Evolutionary conservation across 2,113 vertebrate species (phyloP).

Genomic region (Gnathonemus longibarbis): DNA sequence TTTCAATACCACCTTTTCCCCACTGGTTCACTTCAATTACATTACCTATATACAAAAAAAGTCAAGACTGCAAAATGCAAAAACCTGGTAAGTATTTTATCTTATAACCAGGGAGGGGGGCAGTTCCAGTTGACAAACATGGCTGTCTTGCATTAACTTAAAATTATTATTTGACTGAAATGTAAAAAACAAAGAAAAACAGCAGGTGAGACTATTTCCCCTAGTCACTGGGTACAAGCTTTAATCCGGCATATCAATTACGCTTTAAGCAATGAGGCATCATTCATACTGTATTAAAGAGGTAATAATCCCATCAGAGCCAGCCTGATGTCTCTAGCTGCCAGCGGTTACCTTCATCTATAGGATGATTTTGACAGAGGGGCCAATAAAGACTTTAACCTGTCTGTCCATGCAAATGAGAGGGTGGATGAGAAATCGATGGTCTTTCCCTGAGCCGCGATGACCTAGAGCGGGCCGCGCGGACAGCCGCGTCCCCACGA

Average conservation of each 20-base stretch:
- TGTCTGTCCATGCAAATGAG: neutral
- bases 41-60: neutral
- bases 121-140: neutral
- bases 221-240: neutral
- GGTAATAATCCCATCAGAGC: neutral
- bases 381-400: neutral
- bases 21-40: neutral
- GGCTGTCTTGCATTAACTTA: neutral
- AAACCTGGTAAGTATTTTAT: neutral
- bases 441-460: conserved; percentile 15
- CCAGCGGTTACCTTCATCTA: neutral
- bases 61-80: neutral
- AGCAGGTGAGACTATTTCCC: neutral
- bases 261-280: neutral
- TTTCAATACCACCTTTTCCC: neutral
- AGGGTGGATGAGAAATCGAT: conserved; percentile 20
- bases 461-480: neutral
- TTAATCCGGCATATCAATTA: neutral
- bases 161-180: neutral
- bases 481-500: neutral
- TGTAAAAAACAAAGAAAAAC: neutral
- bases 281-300: neutral
- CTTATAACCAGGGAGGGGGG: neutral
- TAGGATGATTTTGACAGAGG: neutral
- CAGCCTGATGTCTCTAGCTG: neutral